A percentile compares a stretch with the other conserved stretches of the same genome.
Evolutionary conservation across 1,140 invertebrate genomes (phyloP).

Genomic region (Tribolium castaneum): DNA sequence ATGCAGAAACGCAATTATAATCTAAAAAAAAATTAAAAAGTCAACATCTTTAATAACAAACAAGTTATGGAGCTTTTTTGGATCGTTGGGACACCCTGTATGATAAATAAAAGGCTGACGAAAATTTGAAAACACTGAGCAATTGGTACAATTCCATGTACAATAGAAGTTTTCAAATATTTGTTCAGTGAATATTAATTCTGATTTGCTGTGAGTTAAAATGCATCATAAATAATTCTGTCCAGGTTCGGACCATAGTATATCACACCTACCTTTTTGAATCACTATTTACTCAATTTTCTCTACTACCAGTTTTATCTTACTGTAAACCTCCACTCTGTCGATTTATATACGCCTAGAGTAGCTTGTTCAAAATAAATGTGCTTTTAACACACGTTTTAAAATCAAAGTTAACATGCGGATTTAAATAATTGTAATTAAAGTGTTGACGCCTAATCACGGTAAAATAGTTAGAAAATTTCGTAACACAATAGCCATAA

Average conservation of each 20-base stretch:
- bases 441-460: slow-evolving; percentile 23
- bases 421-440: slow-evolving; percentile 25
- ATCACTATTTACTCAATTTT: background rate
- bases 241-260: background rate
- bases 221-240: background rate
- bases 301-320: background rate
- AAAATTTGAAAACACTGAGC: too few species aligned
- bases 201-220: too few species aligned
- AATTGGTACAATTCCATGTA: too few species aligned
- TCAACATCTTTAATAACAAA: too few species aligned
- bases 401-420: slow-evolving; percentile 17
- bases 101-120: too few species aligned
- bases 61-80: too few species aligned
- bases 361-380: slow-evolving; percentile 23
- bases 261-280: background rate
- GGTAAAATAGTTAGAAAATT: slow-evolving; percentile 25
- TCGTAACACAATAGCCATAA: background rate
- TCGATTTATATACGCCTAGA: background rate
- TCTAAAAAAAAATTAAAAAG: too few species aligned
- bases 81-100: too few species aligned
- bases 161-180: too few species aligned
- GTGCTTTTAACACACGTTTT: slow-evolving; percentile 24
- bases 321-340: background rate
- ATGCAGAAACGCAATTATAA: too few species aligned
- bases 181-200: too few species aligned